Percentiles rank a stretch among this genome's conserved stretches.
Conservation (phyloP, 2,888 invertebrate species). For the Nebria brevicollis region DNA sequence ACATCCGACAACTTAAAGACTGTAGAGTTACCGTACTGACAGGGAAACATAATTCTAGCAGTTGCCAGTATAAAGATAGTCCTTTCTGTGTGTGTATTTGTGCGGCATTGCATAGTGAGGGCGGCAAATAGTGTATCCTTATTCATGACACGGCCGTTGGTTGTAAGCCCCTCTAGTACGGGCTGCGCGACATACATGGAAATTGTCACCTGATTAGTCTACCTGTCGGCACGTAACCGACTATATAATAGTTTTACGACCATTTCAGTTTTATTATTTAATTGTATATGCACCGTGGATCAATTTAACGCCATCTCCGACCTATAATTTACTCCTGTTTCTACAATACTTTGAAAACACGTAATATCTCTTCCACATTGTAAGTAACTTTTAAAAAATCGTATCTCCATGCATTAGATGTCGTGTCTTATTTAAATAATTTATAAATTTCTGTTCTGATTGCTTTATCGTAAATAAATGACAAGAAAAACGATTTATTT, state of each 20-base stretch:
- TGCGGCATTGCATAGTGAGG: slow-evolving; percentile 3
- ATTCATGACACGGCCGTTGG: slow-evolving; percentile 34
- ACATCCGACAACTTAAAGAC: background rate
- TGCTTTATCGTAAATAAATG: too few relatives aligned
- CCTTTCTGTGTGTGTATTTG: slow-evolving; percentile 5
- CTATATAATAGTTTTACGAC: slow-evolving; percentile 41
- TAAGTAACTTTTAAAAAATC: too few relatives aligned
- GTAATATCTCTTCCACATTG: too few relatives aligned
- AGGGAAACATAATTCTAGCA: slow-evolving; percentile 20
- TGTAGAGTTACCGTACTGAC: slow-evolving; percentile 1
- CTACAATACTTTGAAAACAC: too few relatives aligned
- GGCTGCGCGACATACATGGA: slow-evolving; percentile 42
- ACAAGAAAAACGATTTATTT: too few relatives aligned
- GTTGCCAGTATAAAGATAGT: slow-evolving; percentile 13
- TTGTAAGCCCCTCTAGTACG: slow-evolving; percentile 35
- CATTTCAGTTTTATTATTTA: slow-evolving; percentile 35
- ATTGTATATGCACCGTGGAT: slow-evolving; percentile 19
- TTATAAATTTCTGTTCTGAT: too few relatives aligned
- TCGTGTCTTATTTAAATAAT: too few relatives aligned
- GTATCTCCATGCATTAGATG: too few relatives aligned
- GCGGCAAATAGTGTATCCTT: slow-evolving; percentile 32
- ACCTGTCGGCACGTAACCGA: slow-evolving; percentile 41
- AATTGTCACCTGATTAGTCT: slow-evolving; percentile 44
- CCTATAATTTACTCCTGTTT: background rate
- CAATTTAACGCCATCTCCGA: background rate